Percentiles rank a stretch among this genome's conserved stretches.
phyloP scores from a whole-genome alignment of 1,140 invertebrate species.

The Trissolcus basalis region DNA sequence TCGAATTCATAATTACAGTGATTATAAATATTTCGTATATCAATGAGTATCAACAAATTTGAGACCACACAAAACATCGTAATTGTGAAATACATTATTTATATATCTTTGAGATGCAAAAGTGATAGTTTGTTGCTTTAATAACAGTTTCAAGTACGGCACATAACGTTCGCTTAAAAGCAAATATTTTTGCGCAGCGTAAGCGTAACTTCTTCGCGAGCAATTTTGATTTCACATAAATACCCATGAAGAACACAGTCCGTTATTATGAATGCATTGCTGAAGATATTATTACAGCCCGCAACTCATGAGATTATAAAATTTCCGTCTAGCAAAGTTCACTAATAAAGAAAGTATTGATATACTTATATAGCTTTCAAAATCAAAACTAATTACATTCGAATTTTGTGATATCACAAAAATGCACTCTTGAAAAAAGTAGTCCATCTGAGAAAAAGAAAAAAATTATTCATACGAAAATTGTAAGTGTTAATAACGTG shows the following conservation, averaged over 20 bases:
- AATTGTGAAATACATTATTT: conserved; percentile 17
- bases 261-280: conserved; percentile 34
- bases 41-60: too few species aligned
- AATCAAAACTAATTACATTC: background rate
- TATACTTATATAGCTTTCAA: background rate
- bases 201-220: conserved; percentile 22
- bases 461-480: background rate
- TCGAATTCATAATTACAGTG: too few species aligned
- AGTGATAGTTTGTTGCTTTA: conserved; percentile 33
- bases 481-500: conserved; percentile 17
- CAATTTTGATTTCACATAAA: conserved; percentile 37
- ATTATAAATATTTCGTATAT: too few species aligned
- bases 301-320: conserved; percentile 21
- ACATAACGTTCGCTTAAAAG: conserved; percentile 13
- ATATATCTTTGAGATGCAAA: conserved; percentile 18
- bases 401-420: background rate
- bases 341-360: background rate
- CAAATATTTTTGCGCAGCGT: conserved; percentile 18
- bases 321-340: conserved; percentile 5
- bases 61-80: background rate
- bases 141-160: conserved; percentile 20
- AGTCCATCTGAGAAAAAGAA: background rate
- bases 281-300: conserved; percentile 24
- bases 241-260: conserved; percentile 6
- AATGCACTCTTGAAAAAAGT: background rate